Percentiles rank a stretch among this genome's conserved stretches.
These are phyloP conservation scores for Orcinus orca DNA, from an alignment of 2,113 vertebrate species.

Conservation along the genomic window DNA sequence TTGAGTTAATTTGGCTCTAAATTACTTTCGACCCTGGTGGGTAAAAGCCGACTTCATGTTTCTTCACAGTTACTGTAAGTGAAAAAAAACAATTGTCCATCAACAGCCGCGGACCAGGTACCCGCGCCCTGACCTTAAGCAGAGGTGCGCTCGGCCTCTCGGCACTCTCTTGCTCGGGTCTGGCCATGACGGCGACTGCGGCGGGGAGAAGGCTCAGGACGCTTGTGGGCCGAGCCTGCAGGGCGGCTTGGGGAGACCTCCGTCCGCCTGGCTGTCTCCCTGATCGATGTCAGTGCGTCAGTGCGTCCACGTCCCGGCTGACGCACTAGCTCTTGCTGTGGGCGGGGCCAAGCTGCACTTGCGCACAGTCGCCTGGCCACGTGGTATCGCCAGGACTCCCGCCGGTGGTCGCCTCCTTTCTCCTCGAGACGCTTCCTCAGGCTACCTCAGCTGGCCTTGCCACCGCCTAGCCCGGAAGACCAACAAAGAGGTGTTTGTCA, in stretches of 20 bases:
- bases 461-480: slow-evolving; percentile 89
- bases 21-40: not conserved
- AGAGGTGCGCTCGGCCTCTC: not conserved
- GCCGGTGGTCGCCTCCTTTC: not conserved
- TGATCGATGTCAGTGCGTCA: slow-evolving; percentile 82
- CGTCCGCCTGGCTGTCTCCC: not conserved
- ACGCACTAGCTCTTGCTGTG: slow-evolving; percentile 87
- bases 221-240: rapidly evolving
- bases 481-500: slow-evolving; percentile 93
- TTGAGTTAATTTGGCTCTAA: not conserved
- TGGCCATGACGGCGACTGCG: not conserved
- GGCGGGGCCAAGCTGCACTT: slow-evolving; percentile 82
- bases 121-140: too few species aligned
- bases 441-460: rapidly evolving
- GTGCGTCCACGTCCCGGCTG: slow-evolving; percentile 86
- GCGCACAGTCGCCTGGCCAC: slow-evolving; percentile 87
- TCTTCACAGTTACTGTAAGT: not conserved
- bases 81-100: not conserved
- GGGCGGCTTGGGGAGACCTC: too few species aligned
- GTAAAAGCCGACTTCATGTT: not conserved
- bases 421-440: not conserved
- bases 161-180: slow-evolving; percentile 30
- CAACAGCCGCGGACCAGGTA: rapidly evolving
- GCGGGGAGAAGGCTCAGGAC: not conserved
- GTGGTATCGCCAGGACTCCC: slow-evolving; percentile 77